Evolutionary conservation across 2,888 invertebrate genomes (phyloP), one percentile per base, ranked within the genome.

Genomic region (Eustalomyia histrio): DNA sequence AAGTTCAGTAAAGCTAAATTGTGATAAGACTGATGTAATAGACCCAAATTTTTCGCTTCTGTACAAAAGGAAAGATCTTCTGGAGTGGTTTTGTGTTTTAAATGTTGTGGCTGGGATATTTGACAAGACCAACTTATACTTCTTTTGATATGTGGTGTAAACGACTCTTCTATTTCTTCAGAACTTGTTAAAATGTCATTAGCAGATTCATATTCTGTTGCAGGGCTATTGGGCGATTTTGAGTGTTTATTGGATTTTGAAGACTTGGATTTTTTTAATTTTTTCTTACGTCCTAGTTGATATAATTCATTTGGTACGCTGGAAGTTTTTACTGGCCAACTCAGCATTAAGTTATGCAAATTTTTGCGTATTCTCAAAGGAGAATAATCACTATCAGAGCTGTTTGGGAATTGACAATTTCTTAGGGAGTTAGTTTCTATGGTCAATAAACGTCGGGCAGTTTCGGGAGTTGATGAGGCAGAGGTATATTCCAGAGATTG

Each of bases 11-110:
- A 91, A 55, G 93, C 93, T 84, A 93, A 91, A 90, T 93, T 93
- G 69, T 92, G 93, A 90, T 93, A 93, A 89, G 93, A 93, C 86
- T 93, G 92, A 86, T 93, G 93, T 71, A 90, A 86, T 91, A 92
- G 88, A 39, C 87, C 89, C 61, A 85, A 65, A 60, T 55, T 74
- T 18, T 76, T 76, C 1, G 43, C 43, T 17, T 71, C 69, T 9
- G n/a, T 8, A 14, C 4, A n/a, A n/a, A 61, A 52, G 17, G 61
- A 21, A 1, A 50, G 16, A 18, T 69, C 39, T 29, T 29, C 6
- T 29, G 7, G 14, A 12, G 12, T 0, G 12, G 1, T 39, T 47
- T n/a, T n/a, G 33, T 58, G 57, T 16, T 8, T 16, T 29, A 7
- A 17, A 4, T 8, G 9, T 14, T 7, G 6, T 17, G 63, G 50